Base-by-base conservation (phyloP, 2,888 invertebrate genomes). In the Philaethria dido region DNA sequence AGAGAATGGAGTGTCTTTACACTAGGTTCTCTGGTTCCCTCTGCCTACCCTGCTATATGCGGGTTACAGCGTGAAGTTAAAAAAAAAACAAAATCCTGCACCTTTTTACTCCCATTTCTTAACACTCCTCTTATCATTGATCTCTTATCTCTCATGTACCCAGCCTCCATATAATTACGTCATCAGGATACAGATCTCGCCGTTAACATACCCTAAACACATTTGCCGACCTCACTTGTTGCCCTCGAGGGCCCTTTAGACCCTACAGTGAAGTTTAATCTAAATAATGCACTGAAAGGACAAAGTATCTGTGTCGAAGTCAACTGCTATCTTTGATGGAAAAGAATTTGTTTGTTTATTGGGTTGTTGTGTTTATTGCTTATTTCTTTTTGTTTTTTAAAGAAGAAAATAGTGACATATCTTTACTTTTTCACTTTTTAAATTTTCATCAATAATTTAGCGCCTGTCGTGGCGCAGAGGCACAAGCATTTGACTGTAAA, bases 201-300 rank as follows among this genome's bases (percentile, higher is more conserved):
- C 18, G 48, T 60, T 52, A 50, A 61, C 66, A 52, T 64, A 57
- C 59, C 67, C 65, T 63, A 67, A 71, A 72, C 66, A 67, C 69
- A 69, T 72, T 73, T 69, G 63, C 47, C 62, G 66, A 62, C 66
- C 71, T 65, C 71, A 69, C 68, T 66, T 62, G 50, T 42, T 50
- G 29, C 29, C 62, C 55, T 57, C 20, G 45, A 42, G 62, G 59
- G 50, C 42, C 64, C 64, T 65, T 59, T 48, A 29, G 33, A 57
- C 47, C 47, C 61, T 54, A 54, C 50, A 67, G 48, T 55, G 48
- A n/a, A 45, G 42, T 68, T 67, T 68, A 64, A 68, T 68, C 64
- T 68, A 63, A 59, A 63, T 66, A 69, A 66, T 66, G 59, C 47
- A 61, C 63, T 61, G 44, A 63, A 63, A 42, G 42, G 54, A 52